phyloP scores from a whole-genome alignment of 2,113 vertebrate species.

The Pelecanus crispus region DNA sequence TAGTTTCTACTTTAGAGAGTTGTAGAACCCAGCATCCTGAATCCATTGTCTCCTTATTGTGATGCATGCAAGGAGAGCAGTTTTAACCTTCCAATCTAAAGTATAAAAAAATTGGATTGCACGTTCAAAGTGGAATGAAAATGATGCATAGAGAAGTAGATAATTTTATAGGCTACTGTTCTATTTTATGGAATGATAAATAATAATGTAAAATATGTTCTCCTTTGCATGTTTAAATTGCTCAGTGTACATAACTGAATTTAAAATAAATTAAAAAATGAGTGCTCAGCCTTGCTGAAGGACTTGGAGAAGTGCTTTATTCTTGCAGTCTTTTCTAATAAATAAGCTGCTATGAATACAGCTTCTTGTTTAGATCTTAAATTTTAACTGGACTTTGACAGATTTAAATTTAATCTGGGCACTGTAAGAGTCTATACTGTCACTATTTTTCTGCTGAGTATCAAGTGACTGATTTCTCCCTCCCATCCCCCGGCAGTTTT shows the following conservation, averaged over 20 bases:
- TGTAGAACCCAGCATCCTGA: not conserved
- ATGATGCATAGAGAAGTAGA: not conserved
- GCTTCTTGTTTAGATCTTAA: slow-evolving; percentile 25
- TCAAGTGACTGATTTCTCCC: not conserved
- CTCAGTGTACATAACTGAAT: not conserved
- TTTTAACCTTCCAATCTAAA: slow-evolving; percentile 34
- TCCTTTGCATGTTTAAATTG: slow-evolving; percentile 30
- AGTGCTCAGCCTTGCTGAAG: not conserved
- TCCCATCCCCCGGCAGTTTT: not conserved
- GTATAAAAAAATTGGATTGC: slow-evolving; percentile 26
- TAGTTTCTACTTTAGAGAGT: not conserved
- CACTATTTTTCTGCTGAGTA: not conserved
- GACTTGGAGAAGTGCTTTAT: not conserved
- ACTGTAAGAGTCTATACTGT: not conserved
- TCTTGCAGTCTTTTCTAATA: slow-evolving; percentile 10
- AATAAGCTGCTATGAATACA: not conserved
- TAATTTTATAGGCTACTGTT: slow-evolving; percentile 42
- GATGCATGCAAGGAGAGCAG: not conserved
- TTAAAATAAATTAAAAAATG: slow-evolving; percentile 24
- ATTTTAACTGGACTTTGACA: slow-evolving; percentile 5
- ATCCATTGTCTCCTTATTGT: slow-evolving; percentile 1
- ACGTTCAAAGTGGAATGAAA: not conserved
- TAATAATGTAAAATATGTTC: slow-evolving; percentile 47
- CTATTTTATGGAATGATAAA: slow-evolving; percentile 46
- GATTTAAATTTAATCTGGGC: slow-evolving; percentile 6